Base-by-base conservation (phyloP, 2,888 invertebrate genomes). In the Acronicta leporina region DNA sequence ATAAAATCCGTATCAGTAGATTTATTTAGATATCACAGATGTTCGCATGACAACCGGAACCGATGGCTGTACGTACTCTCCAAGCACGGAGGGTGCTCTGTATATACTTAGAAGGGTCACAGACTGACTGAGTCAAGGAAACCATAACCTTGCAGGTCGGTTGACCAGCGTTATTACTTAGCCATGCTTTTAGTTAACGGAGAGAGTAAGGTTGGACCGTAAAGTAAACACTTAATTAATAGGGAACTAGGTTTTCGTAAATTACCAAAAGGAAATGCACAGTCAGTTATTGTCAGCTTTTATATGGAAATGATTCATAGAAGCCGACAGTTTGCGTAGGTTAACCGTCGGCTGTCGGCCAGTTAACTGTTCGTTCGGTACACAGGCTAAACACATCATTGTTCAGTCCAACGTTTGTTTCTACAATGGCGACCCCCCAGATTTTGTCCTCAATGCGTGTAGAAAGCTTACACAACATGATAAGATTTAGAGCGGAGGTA, bases 341-440 rank as follows among this genome's bases (percentile, higher is more conserved):
- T 30, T 30, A 30, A 30, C 41, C 38, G 20, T 38, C 15, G 20
- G 15, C 43, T 54, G 16, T 14, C 35, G 30, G 13, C 11, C 8
- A 11, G 20, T 35, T 49, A 72, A 59, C 68, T 59, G 59, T 72
- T 44, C 0, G 49, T 49, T 49, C 15, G 16, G 41, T 43, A 60
- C 44, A 59, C 54, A 68, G 47, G 50, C 50, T 50, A 51, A n/a
- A 54, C 68, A 67, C 20, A 50, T 60, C 48, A 68, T 73, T 73
- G 73, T 73, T 52, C 38, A 51, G 68, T 73, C 68, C 14, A 52
- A 50, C 57, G 14, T 16, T 27, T 30, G 2, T 47, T 11, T 5
- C 9, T 16, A 73, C 68, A 73, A 68, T 67, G 60, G 68, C 47
- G 60, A 55, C 68, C 68, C 42, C 42, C 73, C 68, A 25, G 68